These are phyloP conservation scores for Nomada hirtipes DNA, from an alignment of 2,888 invertebrate species.

Conservation along the genomic window DNA sequence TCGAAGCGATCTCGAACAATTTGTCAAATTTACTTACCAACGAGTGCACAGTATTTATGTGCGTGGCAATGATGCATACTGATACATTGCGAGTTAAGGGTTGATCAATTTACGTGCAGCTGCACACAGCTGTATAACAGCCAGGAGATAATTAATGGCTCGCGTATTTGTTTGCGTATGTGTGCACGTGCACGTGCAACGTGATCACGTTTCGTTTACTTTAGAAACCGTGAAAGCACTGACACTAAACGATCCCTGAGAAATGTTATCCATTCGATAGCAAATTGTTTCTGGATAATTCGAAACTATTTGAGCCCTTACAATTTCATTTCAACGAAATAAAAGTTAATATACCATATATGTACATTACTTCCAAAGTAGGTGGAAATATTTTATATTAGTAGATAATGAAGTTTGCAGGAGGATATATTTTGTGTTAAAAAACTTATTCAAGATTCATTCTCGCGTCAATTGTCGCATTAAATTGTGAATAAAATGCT, in stretches of 20 bases:
- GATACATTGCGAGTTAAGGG: conserved; percentile 54
- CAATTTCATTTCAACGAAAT: too few relatives aligned
- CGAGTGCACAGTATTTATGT: conserved; percentile 15
- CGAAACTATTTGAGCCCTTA: too few relatives aligned
- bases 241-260: conserved; percentile 18
- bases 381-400: too few relatives aligned
- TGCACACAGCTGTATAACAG: conserved; percentile 50
- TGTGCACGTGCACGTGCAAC: conserved; percentile 32
- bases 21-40: conserved; percentile 18
- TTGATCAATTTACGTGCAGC: conserved; percentile 44
- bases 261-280: not conserved
- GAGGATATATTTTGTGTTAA: too few relatives aligned
- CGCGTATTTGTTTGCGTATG: conserved; percentile 14
- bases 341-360: too few relatives aligned
- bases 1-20: not conserved
- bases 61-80: conserved; percentile 43
- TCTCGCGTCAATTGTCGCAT: too few relatives aligned
- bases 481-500: too few relatives aligned
- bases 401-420: too few relatives aligned
- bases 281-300: not conserved
- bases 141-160: conserved; percentile 49
- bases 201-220: conserved; percentile 38
- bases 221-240: conserved; percentile 12
- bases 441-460: too few relatives aligned
- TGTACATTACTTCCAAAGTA: too few relatives aligned